Conservation (phyloP, 2,797 vertebrate species). For the Melanotaenia maccullochi region DNA sequence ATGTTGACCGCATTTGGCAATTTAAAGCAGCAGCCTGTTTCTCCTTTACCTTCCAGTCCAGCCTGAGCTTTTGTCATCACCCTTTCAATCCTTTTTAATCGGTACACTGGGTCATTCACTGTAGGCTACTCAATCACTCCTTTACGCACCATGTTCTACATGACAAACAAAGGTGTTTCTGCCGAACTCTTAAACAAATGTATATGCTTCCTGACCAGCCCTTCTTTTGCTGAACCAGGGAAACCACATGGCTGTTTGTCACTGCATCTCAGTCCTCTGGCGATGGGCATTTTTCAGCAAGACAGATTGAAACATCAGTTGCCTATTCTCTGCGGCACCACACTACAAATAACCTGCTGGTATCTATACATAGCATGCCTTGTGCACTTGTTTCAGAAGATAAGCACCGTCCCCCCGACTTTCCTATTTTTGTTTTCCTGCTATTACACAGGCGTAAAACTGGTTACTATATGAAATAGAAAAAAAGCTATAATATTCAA, state of each 20-base stretch:
- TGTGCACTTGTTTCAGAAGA: constrained; percentile 42
- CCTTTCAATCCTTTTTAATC: constrained; percentile 47
- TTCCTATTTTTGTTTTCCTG: constrained; percentile 4
- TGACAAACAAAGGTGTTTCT: constrained; percentile 71
- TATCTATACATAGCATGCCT: constrained; percentile 36
- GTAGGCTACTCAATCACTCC: constrained; percentile 60
- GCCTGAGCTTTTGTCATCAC: constrained; percentile 32
- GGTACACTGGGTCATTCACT: constrained; percentile 40
- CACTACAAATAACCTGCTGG: constrained; percentile 57
- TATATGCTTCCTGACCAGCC: constrained; percentile 46
- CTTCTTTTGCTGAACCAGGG: constrained; percentile 69
- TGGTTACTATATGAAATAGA: neutral
- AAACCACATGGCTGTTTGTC: constrained; percentile 66
- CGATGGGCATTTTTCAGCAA: constrained; percentile 66
- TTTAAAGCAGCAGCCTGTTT: neutral
- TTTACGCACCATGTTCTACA: constrained; percentile 35
- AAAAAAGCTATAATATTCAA: too few species aligned
- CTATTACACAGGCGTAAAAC: neutral
- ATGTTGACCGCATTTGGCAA: neutral
- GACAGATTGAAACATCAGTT: constrained; percentile 64
- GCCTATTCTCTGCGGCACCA: constrained; percentile 43
- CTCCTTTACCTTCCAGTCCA: constrained; percentile 17
- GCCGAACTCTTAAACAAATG: constrained; percentile 67
- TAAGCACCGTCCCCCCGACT: constrained; percentile 4
- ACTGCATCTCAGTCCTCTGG: constrained; percentile 63